Evolutionary conservation across 1,140 invertebrate genomes (phyloP).

Genomic region (Bactericera cockerelli): DNA sequence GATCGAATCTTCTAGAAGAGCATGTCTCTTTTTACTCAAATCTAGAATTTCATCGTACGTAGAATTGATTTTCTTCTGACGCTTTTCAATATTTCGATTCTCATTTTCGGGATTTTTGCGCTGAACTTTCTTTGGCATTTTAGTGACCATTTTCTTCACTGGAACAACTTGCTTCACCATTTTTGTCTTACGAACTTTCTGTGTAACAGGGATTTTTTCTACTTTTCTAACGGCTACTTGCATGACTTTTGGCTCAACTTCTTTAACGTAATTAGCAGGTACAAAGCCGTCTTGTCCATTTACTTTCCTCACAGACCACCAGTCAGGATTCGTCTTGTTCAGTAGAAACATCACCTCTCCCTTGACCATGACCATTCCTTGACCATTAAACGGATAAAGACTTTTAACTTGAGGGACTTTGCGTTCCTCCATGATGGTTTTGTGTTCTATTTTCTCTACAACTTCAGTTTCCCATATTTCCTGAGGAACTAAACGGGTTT

Average conservation of each 20-base stretch:
- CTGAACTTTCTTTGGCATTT: background rate
- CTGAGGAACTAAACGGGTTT: conserved; percentile 62
- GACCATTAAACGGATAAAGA: conserved; percentile 80
- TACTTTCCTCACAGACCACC: conserved; percentile 91
- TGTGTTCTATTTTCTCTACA: conserved; percentile 65
- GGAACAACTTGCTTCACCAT: conserved; percentile 72
- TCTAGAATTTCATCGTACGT: conserved; percentile 67
- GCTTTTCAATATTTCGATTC: conserved; percentile 64
- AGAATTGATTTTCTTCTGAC: conserved; percentile 61
- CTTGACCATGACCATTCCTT: conserved; percentile 84
- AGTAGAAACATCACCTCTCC: conserved; percentile 84
- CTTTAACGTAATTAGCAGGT: conserved; percentile 90
- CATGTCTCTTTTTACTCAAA: conserved; percentile 58
- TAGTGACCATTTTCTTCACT: conserved; percentile 36
- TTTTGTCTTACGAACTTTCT: conserved; percentile 77
- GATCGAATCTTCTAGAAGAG: conserved; percentile 80
- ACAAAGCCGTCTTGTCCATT: conserved; percentile 91
- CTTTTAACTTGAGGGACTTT: conserved; percentile 77
- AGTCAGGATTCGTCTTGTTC: conserved; percentile 90
- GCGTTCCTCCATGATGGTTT: conserved; percentile 69
- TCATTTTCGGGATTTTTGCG: conserved; percentile 29
- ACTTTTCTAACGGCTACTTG: conserved; percentile 67
- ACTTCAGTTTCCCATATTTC: conserved; percentile 85
- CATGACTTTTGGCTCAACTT: conserved; percentile 75
- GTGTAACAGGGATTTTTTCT: conserved; percentile 63